Evolutionary conservation across 2,113 vertebrate genomes (phyloP).

Genomic region (Eulemur macaco): DNA sequence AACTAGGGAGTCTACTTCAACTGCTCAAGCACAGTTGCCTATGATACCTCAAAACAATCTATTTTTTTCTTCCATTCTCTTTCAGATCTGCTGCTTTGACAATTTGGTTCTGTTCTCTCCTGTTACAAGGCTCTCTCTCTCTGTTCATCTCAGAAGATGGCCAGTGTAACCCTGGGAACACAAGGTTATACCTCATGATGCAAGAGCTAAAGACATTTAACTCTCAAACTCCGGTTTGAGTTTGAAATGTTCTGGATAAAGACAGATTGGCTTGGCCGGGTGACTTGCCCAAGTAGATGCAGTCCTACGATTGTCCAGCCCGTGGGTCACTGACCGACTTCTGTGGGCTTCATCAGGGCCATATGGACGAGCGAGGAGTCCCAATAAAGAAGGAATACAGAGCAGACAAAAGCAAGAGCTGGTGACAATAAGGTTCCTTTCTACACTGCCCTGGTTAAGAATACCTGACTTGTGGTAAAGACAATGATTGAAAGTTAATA

Average conservation of each 20-base stretch:
- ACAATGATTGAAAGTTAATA: neutral
- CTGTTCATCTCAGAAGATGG: neutral
- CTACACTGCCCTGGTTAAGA: accelerated
- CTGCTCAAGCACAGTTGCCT: neutral
- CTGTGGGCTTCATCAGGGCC: neutral
- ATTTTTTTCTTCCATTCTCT: neutral
- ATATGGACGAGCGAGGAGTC: accelerated
- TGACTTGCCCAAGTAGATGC: accelerated
- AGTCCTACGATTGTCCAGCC: too few relatives aligned
- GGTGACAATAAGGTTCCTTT: neutral
- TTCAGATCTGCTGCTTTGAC: neutral
- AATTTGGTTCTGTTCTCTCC: neutral
- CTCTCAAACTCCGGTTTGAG: neutral
- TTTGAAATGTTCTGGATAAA: neutral
- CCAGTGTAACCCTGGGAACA: neutral
- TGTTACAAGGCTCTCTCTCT: neutral
- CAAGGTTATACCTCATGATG: accelerated
- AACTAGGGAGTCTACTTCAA: neutral
- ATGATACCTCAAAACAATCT: neutral
- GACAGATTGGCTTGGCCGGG: neutral
- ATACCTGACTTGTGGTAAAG: neutral
- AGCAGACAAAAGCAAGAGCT: neutral
- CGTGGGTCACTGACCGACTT: neutral
- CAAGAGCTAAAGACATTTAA: neutral
- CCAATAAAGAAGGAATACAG: neutral